These are phyloP conservation scores for Synchiropus splendidus DNA, from an alignment of 2,113 vertebrate species.

Conservation along the genomic window DNA sequence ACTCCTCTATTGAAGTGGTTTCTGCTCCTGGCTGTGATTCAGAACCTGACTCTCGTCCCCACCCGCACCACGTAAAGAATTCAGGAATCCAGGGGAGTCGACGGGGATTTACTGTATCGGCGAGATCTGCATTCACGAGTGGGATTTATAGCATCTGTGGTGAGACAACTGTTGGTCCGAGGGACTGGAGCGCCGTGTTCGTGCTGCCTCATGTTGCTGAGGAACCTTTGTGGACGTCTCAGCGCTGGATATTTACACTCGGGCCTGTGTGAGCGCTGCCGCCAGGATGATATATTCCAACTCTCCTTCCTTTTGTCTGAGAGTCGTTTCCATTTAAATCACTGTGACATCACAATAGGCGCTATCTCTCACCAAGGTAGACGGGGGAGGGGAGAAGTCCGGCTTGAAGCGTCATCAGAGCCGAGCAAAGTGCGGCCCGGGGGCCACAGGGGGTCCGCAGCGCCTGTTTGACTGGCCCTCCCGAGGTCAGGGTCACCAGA, in stretches of 20 bases:
- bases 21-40: no score
- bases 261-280: slow-evolving; percentile 22
- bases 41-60: background rate
- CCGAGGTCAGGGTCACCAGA: no score
- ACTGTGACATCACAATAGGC: slow-evolving; percentile 1
- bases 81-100: slow-evolving; percentile 26
- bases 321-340: slow-evolving; percentile 21
- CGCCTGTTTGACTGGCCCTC: no score
- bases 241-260: slow-evolving; percentile 44
- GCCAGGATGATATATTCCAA: slow-evolving; percentile 23
- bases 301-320: slow-evolving; percentile 16
- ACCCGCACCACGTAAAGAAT: background rate
- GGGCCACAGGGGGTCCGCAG: no score
- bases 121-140: slow-evolving; percentile 3
- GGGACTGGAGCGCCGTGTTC: slow-evolving; percentile 23
- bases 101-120: slow-evolving; percentile 22
- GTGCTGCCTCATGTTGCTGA: slow-evolving; percentile 40
- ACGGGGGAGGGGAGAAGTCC: no score
- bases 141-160: no score
- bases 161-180: no score
- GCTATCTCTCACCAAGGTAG: no score
- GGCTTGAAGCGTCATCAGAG: no score
- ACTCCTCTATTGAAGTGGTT: no score
- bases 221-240: slow-evolving; percentile 17
- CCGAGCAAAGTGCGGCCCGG: no score